These are phyloP conservation scores for Pseudeuparius sepicola DNA, from an alignment of 2,888 invertebrate species.

Conservation along the genomic window DNA sequence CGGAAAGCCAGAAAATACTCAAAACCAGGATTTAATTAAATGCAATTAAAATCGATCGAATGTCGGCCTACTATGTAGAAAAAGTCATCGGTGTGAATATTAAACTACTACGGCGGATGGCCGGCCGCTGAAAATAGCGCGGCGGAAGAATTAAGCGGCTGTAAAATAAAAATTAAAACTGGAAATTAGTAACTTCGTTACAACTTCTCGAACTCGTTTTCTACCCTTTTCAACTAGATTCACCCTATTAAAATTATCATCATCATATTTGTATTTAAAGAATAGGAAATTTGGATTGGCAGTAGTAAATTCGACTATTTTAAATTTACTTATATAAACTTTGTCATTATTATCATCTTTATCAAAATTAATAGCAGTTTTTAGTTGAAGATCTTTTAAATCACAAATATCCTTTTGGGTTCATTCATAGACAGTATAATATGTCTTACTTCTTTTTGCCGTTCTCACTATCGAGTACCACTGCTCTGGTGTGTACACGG, in stretches of 20 bases:
- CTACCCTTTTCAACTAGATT: slow-evolving; percentile 8
- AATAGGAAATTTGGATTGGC: slow-evolving; percentile 8
- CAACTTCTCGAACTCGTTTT: neutral
- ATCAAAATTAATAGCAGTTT: slow-evolving; percentile 11
- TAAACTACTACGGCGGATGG: no score
- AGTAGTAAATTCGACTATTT: slow-evolving; percentile 7
- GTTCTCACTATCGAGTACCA: slow-evolving; percentile 12
- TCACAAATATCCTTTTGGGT: slow-evolving; percentile 9
- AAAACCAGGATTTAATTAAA: no score
- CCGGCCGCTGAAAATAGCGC: no score
- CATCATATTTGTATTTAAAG: slow-evolving; percentile 7
- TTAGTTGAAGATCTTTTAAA: slow-evolving; percentile 13
- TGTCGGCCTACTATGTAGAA: no score
- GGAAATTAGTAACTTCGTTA: no score
- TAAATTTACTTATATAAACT: slow-evolving; percentile 11
- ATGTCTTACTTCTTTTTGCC: slow-evolving; percentile 7
- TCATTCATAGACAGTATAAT: slow-evolving; percentile 11
- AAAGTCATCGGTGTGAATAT: no score
- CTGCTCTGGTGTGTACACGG: slow-evolving; percentile 12
- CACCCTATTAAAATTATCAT: slow-evolving; percentile 9
- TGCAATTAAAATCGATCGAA: no score
- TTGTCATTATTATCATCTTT: slow-evolving; percentile 9
- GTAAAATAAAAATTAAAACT: no score
- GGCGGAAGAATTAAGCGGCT: no score
- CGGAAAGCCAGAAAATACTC: no score